Base-by-base conservation (phyloP, 2,797 vertebrate species). In the Syngnathus rostellatus region DNA sequence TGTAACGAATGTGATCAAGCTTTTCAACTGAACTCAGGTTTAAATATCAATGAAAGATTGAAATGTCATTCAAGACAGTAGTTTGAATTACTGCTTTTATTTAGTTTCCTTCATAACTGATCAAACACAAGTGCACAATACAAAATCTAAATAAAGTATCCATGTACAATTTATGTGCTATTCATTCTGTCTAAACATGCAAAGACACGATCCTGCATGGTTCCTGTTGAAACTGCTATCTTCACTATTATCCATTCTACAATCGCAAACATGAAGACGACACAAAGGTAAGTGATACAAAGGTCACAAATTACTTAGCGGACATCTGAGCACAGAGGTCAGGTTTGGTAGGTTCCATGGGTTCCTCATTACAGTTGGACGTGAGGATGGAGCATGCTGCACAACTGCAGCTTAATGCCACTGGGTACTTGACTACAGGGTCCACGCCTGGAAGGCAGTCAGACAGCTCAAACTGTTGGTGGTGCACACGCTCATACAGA, bases 391-490 rank as follows among this genome's bases (percentile, higher is more conserved):
- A 45, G 41, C 21, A 45, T 21, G 39, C 41, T 9, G 8, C 11
- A 43, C 60, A 62, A 7, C 37, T 45, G 41, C 60, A 62, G 1
- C 40, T 45, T 5, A 62, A 21, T 0, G 60, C 60, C 12, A 62
- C 41, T 3, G 60, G 60, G 41, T 62, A 62, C 60, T 62, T 62
- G 60, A 62, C 39, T 21, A 23, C 6, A 8, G 60, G 60, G 60
- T 62, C 41, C 3, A 62, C 60, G 7, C 60, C 60, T 45, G 60
- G 41, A 25, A 62, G 60, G 12, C 60, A 62, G 41, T 62, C 14
- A 43, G 60, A 62, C 48, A 62, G 60, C 60, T 45, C 21, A 8
- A 45, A 45, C 21, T 62, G 21, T 62, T 62, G n/a, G 41, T 62
- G 41, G 23, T 7, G 21, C 40, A 45, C 41, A 8, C 16, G n/a